These are phyloP conservation scores for Ferrisia virgata DNA, from an alignment of 2,888 invertebrate genomes.

Conservation along the genomic window DNA sequence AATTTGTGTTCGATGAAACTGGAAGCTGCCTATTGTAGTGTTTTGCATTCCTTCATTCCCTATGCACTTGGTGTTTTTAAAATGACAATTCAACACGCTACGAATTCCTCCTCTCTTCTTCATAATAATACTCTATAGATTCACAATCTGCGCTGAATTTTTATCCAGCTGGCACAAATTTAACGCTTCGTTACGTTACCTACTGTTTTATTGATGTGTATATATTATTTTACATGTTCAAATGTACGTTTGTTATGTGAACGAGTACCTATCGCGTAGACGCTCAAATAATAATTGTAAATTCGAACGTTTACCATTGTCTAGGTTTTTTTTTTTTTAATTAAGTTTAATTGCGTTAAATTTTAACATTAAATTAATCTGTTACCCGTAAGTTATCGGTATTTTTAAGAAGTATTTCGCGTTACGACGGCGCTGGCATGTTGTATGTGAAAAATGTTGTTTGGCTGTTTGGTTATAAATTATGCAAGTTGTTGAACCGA, in stretches of 20 bases:
- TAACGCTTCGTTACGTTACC: background rate
- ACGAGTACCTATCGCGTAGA: conserved; percentile 3
- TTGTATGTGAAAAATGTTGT: background rate
- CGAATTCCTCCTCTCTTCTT: background rate
- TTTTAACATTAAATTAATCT: conserved; percentile 30
- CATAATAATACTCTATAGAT: background rate
- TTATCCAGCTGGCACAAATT: background rate
- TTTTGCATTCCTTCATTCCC: conserved; percentile 46
- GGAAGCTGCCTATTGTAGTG: conserved; percentile 43
- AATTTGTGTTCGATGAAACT: background rate
- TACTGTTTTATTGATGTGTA: conserved; percentile 15
- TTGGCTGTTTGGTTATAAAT: background rate
- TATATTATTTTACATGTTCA: conserved; percentile 9
- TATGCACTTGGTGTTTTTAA: background rate
- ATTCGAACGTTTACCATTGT: background rate
- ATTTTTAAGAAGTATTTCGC: conserved; percentile 2
- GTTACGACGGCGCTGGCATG: background rate
- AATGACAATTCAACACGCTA: background rate
- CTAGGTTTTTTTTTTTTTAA: conserved; percentile 10
- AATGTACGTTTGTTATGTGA: conserved; percentile 11
- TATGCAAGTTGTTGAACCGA: background rate
- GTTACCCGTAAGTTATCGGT: conserved; percentile 9
- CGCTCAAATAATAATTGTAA: conserved; percentile 27
- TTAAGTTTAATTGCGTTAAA: conserved; percentile 13
- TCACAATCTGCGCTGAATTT: background rate